Conservation (phyloP, 2,797 vertebrate genomes). For the Pelochelys cantorii region DNA sequence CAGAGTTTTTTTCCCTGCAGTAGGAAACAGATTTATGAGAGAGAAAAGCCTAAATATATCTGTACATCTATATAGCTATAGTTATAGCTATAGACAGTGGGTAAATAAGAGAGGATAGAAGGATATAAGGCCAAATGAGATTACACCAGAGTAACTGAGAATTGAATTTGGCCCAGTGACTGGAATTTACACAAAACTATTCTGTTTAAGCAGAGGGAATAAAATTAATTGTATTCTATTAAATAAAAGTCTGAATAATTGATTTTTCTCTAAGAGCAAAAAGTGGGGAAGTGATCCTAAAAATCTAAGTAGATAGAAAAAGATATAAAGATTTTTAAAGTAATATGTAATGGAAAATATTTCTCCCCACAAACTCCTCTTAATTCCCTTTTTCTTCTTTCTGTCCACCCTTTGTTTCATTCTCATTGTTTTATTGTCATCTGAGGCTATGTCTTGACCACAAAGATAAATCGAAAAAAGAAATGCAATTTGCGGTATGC, state of each 20-base stretch:
- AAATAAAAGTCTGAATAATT: neutral
- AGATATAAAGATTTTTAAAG: neutral
- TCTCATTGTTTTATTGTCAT: neutral
- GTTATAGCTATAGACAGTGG: neutral
- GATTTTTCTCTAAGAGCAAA: neutral
- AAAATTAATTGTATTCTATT: neutral
- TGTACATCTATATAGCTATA: too few species aligned
- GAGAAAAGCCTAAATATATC: neutral
- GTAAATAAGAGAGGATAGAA: neutral
- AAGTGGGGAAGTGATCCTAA: neutral
- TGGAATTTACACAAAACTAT: neutral
- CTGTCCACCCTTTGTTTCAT: neutral
- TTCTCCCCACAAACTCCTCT: neutral
- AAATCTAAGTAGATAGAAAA: neutral
- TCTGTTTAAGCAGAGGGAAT: neutral
- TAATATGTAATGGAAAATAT: neutral
- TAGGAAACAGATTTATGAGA: neutral
- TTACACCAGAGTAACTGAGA: neutral
- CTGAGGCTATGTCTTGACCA: too few species aligned
- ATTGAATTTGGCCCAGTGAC: neutral
- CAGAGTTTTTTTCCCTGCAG: neutral
- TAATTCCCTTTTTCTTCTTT: neutral
- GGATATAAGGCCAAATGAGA: neutral
- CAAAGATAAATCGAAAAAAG: too few species aligned
- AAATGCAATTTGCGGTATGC: too few species aligned